Evolutionary conservation across 2,888 invertebrate species (phyloP), one percentile per base, ranked within the genome.

Genomic region (Malthinus seriepunctatus): DNA sequence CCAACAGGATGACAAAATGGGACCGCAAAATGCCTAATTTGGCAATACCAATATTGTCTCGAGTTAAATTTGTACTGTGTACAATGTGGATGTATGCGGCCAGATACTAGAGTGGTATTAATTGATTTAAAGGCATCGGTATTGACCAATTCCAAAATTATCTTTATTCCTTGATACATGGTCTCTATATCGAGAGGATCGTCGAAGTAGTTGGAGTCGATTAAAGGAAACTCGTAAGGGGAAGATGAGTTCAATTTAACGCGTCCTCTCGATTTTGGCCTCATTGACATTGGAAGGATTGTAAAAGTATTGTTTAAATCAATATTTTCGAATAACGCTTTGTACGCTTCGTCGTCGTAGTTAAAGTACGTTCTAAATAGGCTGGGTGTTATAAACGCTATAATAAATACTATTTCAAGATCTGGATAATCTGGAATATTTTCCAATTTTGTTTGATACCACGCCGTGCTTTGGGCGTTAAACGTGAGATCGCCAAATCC

Each of bases 51-150:
- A 57, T 80, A 83, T 14, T 78, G 75, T 37, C 79, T 79, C n/a
- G 73, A 71, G 9, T 46, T 45, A 50, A 79, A 79, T 5, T 72
- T 68, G 11, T 73, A 71, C 0, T 51, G 45, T 6, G 39, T 53
- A 60, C 84, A 84, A 0, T 81, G 82, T 1, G 84, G 83, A 3
- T 79, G 76, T 1, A 80, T 80, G 2, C 2, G 23, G 23, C 5
- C 5, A 32, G 82, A 83, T 48, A 84, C 75, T 3, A 86, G 67
- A 12, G 74, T 79, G 0, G 87, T 79, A 0, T 86, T 85, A 23
- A 83, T 81, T 11, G 76, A 78, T 69, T 83, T 82, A 73, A 89
- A 85, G 0, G 87, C 82, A 4, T 82, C 80, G 2, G 86, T 86
- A 9, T 72, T 50, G 1, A 60, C 11, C 33, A 72, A 50, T 3